Base-by-base conservation (phyloP, 1,140 invertebrate genomes). In the Scaptomyza pallida region DNA sequence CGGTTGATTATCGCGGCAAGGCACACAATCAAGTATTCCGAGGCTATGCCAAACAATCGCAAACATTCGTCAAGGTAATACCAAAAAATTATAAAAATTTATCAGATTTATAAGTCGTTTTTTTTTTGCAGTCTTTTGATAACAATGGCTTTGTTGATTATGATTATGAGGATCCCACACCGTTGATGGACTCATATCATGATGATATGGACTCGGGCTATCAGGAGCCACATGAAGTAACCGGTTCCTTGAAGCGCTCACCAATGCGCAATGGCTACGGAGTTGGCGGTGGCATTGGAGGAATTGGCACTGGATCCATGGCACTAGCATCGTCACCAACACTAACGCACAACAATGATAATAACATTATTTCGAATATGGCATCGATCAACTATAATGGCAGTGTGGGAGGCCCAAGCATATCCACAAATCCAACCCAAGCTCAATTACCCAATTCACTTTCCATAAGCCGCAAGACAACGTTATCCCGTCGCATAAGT, bases 111-210 rank as follows among this genome's bases (percentile, higher is more conserved):
- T 12, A 15, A 33, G 10, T 0, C 6, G 55, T 23, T 40, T 19
- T 35, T 44, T 12, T 80, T 44, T 92, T 92, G 5, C 90, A 93
- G 70, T 93, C 93, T 56, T 95, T 95, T 75, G 94, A 95, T 78
- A 95, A 95, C 73, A 95, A 94, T 60, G 94, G 94, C 23, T 95
- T 96, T 79, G 93, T 95, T 78, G 95, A 96, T 90, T 95, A 90
- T 23, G 94, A 95, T 71, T 95, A 95, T 83, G 95, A 96, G 82
- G 94, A 94, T 73, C 93, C 95, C 8, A 95, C 95, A 1, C 93
- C 95, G 0, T 91, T 95, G 47, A 95, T 94, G 78, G 95, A 96
- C 75, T 95, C 94, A 83, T 95, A 95, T 82, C 94, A 94, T 68
- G 93, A 94, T 50, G 94, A 95, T 52, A 92, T 93, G 74, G 92